A percentile compares a stretch with the other conserved stretches of the same genome.
Conservation (phyloP, 2,888 invertebrate species). For the Octonoba sinensis region DNA sequence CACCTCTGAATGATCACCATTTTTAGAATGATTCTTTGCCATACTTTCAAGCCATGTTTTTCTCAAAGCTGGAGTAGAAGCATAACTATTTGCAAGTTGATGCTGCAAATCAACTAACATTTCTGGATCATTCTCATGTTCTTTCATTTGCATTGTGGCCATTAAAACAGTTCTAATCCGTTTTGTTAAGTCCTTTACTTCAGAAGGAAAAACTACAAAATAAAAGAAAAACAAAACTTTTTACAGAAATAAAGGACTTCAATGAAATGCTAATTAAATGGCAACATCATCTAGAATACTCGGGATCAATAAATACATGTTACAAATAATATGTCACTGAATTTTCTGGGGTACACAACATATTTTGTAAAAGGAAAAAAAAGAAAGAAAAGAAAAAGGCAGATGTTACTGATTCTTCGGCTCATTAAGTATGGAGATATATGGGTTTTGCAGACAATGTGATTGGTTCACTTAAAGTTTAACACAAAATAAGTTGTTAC, state of each 20-base stretch:
- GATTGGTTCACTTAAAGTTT: no score
- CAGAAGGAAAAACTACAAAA: slow-evolving; percentile 81
- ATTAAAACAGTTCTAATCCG: slow-evolving; percentile 90
- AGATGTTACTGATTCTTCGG: no score
- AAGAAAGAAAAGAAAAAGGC: no score
- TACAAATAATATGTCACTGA: background rate
- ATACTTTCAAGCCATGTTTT: slow-evolving; percentile 97
- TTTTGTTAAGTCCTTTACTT: slow-evolving; percentile 93
- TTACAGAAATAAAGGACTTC: background rate
- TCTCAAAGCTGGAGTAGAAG: slow-evolving; percentile 92
- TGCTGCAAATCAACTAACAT: slow-evolving; percentile 91
- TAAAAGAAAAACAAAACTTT: slow-evolving; percentile 6
- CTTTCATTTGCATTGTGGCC: slow-evolving; percentile 92
- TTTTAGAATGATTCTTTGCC: slow-evolving; percentile 84
- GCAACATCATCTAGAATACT: no score
- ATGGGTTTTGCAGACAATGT: no score
- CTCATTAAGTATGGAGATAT: no score
- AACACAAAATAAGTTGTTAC: no score
- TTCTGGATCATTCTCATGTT: slow-evolving; percentile 92
- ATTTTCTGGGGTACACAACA: no score
- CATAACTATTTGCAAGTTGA: slow-evolving; percentile 91
- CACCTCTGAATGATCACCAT: slow-evolving; percentile 90
- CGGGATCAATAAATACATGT: no score
- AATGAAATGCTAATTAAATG: no score
- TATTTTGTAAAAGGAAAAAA: no score